Conservation (phyloP, 2,113 vertebrate genomes). For the Nothobranchius furzeri region DNA sequence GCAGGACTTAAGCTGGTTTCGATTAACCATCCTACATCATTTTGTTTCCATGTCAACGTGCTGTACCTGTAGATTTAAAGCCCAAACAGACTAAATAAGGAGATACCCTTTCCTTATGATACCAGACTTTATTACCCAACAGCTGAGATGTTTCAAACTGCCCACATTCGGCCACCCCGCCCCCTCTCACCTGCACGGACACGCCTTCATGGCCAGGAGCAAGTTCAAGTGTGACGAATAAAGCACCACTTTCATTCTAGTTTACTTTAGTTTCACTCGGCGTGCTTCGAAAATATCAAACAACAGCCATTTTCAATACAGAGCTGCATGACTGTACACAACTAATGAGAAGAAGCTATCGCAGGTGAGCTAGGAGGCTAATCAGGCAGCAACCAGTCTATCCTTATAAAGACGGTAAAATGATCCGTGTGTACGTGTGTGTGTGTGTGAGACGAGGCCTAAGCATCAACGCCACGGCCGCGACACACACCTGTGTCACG, state of each 20-base stretch:
- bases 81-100: neutral
- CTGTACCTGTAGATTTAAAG: neutral
- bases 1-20: conserved; percentile 20
- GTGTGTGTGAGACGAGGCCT: conserved; percentile 44
- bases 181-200: neutral
- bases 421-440: conserved; percentile 39
- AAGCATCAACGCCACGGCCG: conserved; percentile 39
- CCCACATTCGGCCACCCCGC: neutral
- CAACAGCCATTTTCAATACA: conserved; percentile 66
- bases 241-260: conserved; percentile 75
- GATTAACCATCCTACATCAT: neutral
- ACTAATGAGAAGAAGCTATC: conserved; percentile 61
- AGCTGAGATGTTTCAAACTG: conserved; percentile 10
- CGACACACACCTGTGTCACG: conserved; percentile 49
- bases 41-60: conserved; percentile 2
- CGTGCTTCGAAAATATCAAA: conserved; percentile 70
- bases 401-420: conserved; percentile 56
- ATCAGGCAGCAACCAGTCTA: conserved; percentile 52
- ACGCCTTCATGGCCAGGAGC: conserved; percentile 16
- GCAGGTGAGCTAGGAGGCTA: conserved; percentile 50
- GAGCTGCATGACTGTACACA: conserved; percentile 65
- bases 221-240: conserved; percentile 67
- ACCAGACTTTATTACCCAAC: conserved; percentile 4
- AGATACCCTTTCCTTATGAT: neutral
- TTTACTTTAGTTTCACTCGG: conserved; percentile 67